phyloP scores from a whole-genome alignment of 2,113 vertebrate species.

The Mustela lutreola region DNA sequence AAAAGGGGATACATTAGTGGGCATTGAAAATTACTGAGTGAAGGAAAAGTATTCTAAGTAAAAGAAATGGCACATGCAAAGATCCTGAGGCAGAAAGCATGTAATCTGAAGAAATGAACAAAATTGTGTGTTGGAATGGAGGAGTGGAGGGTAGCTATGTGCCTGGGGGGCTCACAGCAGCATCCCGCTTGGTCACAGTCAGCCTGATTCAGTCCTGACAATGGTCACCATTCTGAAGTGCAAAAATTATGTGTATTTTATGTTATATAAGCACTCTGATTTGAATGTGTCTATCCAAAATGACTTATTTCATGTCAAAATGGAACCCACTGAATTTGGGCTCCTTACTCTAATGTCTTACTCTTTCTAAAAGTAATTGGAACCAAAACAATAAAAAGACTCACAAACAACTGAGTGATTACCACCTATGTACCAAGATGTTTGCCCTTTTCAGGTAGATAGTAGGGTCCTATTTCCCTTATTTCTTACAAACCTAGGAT shows the following conservation, averaged over 20 bases:
- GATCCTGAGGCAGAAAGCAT: background rate
- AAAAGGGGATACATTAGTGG: background rate
- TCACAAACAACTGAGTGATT: background rate
- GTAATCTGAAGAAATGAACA: background rate
- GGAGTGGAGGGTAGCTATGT: rapidly evolving
- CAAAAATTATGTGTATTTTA: background rate
- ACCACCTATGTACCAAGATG: background rate
- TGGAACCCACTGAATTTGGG: background rate
- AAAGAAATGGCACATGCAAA: background rate
- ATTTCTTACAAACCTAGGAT: background rate
- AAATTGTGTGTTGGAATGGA: background rate
- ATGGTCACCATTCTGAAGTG: background rate
- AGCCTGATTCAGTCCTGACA: background rate
- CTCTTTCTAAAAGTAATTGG: background rate
- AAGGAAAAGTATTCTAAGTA: background rate
- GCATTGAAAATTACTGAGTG: background rate
- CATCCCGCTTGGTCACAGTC: background rate
- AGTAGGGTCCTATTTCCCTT: background rate
- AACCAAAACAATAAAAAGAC: background rate
- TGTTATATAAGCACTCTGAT: background rate
- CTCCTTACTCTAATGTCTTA: background rate
- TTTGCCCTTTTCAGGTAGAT: background rate
- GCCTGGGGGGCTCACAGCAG: background rate
- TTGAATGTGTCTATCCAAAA: background rate
- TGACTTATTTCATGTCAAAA: background rate